A percentile compares a stretch with the other conserved stretches of the same genome.
phyloP scores from a whole-genome alignment of 53 echinoderm and acorn worm species.

The Arbacia lixula region DNA sequence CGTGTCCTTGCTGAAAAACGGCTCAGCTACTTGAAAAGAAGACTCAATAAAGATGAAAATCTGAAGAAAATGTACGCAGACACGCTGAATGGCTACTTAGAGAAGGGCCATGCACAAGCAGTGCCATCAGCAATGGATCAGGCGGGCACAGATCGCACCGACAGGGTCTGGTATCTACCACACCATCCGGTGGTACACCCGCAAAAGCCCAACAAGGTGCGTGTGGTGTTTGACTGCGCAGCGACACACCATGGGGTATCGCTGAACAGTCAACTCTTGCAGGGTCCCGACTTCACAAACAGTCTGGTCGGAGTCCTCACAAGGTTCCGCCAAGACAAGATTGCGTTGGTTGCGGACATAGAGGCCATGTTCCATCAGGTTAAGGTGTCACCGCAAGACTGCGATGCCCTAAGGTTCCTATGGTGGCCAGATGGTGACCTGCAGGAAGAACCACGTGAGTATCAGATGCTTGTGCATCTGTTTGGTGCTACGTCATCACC shows the following conservation, averaged over 20 bases:
- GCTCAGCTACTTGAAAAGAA: too few relatives aligned
- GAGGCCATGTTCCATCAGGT: constrained; percentile 71
- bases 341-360: constrained; percentile 53
- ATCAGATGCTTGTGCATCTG: constrained; percentile 52
- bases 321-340: constrained; percentile 45
- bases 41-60: too few relatives aligned
- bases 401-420: constrained; percentile 42
- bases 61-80: too few relatives aligned
- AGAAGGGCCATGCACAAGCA: too few relatives aligned
- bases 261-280: constrained; percentile 41
- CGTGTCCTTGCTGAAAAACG: too few relatives aligned
- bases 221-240: constrained; percentile 61
- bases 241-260: constrained; percentile 42
- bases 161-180: constrained; percentile 69
- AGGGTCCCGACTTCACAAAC: constrained; percentile 48
- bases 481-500: constrained; percentile 61
- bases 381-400: constrained; percentile 36
- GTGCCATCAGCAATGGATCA: too few relatives aligned
- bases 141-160: too few relatives aligned
- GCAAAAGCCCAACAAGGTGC: constrained; percentile 51
- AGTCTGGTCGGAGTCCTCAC: constrained; percentile 45
- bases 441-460: background rate
- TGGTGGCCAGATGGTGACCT: constrained; percentile 59
- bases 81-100: too few relatives aligned
- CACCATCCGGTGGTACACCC: constrained; percentile 60